phyloP scores from a whole-genome alignment of 2,888 invertebrate species.

The Eupsilia transversa region DNA sequence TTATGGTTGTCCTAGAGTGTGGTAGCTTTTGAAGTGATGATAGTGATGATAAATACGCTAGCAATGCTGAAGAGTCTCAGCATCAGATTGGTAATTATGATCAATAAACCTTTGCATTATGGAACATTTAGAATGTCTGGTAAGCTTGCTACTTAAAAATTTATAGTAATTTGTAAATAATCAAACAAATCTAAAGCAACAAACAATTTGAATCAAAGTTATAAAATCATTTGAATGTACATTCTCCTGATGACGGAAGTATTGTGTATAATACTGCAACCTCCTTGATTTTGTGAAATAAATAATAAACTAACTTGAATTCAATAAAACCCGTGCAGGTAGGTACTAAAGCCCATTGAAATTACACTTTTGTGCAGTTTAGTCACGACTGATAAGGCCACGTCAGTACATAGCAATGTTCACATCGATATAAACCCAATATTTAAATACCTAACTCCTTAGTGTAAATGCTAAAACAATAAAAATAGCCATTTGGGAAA shows the following conservation, averaged over 20 bases:
- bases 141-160: not conserved
- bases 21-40: not conserved
- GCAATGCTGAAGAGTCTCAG: not conserved
- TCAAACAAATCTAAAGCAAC: not conserved
- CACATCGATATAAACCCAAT: constrained; percentile 44
- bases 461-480: constrained; percentile 40
- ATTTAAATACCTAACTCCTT: constrained; percentile 21
- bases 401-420: constrained; percentile 58
- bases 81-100: not conserved
- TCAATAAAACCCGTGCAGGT: constrained; percentile 3
- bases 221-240: not conserved
- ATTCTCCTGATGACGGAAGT: not conserved
- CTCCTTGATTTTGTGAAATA: not conserved
- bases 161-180: not conserved
- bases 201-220: not conserved
- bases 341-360: constrained; percentile 30
- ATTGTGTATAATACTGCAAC: not conserved
- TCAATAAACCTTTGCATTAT: not conserved
- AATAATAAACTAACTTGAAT: constrained; percentile 10
- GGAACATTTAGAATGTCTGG: not conserved
- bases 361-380: constrained; percentile 52
- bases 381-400: constrained; percentile 65
- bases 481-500: constrained; percentile 9
- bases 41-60: no score
- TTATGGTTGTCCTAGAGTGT: not conserved